Base-by-base conservation (phyloP, 2,888 invertebrate genomes). In the Oegoconia quadripuncta region DNA sequence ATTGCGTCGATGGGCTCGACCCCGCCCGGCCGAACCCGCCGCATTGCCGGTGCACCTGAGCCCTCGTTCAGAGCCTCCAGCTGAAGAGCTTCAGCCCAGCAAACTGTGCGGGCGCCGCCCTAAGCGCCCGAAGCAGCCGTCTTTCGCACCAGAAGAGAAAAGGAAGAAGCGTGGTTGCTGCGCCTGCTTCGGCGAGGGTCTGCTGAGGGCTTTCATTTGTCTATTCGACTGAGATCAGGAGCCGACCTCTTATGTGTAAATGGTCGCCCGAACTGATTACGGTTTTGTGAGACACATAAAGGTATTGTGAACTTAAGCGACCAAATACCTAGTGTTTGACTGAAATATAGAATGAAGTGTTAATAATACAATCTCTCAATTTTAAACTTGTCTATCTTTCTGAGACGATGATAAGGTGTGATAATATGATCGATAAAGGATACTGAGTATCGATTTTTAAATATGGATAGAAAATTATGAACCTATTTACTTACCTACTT, bases 141-240 rank as follows among this genome's bases (percentile, higher is more conserved):
- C 74, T 43, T 87, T 86, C 42, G 73, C 74, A 1, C 83, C 82
- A 1, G 80, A 83, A 29, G 81, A 83, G 9, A 72, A 69, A 17
- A 59, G 57, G 22, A 71, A 72, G 42, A 76, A 78, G 43, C 63
- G 58, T 13, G 88, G 89, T 23, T 88, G 88, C 52, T 86, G 86
- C 53, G 77, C 88, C 3, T 86, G 87, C 48, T 81, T 89, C 48
- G 82, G 87, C 22, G 88, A 89, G 31, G 83, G 87, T 15, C 64
- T 89, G 3, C 59, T 89, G 31, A 69, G 89, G 40, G 88, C 86
- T 11, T 74, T 89, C 26, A 81, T 89, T 49, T 89, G 89, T 58
- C 60, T 89, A 34, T 90, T 89, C 52, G 90, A 90, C 66, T 89
- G 74, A 88, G 55, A 54, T 29, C 47, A 46, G 27, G 48, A 49